Evolutionary conservation across 2,888 invertebrate genomes (phyloP), one percentile per base, ranked within the genome.

Genomic region (Aspidiotus destructor): DNA sequence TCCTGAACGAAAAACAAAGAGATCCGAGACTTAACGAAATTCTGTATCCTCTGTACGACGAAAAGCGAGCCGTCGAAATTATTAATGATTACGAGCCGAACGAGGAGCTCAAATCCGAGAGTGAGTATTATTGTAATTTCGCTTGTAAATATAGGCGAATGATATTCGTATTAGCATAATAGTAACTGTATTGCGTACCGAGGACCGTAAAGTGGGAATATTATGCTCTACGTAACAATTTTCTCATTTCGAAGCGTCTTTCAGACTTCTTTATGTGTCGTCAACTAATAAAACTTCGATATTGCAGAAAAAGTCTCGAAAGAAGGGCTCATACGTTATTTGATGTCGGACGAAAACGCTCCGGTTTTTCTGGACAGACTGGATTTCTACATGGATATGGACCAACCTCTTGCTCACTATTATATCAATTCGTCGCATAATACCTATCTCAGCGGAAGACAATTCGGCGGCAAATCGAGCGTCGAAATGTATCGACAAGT

Each of bases 271-370:
- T 15, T 52, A 52, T 52, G n/a, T 52, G n/a, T 52, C 52, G 52
- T 52, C 13, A 52, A 52, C 11, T 55, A 55, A 55, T 40, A 7
- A 57, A 55, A 28, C 40, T 41, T 58, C 48, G 69, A 71, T 71
- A 71, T 77, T 78, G 64, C 78, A 90, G 89, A 85, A 77, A 84
- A 86, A 77, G 81, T 98, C 73, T 91, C 92, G 70, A 88, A 96
- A 78, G 97, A 98, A 79, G 98, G 98, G 52, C 85, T 99, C 74
- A 94, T 97, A 79, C 87, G 97, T 71, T 99, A 98, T 81, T 84
- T 99, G 73, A 99, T 99, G 96, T 98, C 98, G 0, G 99, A 99
- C 78, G 99, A 99, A 80, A 99, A 99, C 80, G 96, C 98, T 0
- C 98, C 99, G 0, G 98, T 99, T 72, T 99, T 99, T 80, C 82